These are phyloP conservation scores for Ophiodon elongatus DNA, from an alignment of 2,113 vertebrate species.

Conservation along the genomic window DNA sequence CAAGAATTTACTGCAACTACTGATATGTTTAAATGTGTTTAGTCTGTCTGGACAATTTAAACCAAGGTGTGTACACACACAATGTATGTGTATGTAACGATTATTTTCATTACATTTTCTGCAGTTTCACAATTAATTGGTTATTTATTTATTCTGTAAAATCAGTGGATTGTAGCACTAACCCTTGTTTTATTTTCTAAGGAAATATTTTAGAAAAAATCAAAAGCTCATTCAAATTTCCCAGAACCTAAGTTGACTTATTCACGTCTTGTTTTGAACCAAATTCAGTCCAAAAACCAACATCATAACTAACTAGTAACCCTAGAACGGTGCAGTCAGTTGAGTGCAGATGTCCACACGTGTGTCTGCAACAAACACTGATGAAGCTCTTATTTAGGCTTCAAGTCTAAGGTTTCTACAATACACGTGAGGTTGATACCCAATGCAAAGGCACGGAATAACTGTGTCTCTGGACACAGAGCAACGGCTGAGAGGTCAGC, in stretches of 20 bases:
- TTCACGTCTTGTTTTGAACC: not conserved
- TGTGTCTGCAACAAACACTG: not conserved
- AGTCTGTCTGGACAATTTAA: not conserved
- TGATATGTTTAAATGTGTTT: not conserved
- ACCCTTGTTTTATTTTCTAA: not conserved
- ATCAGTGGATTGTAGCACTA: not conserved
- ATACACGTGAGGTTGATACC: not conserved
- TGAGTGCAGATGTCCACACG: not conserved
- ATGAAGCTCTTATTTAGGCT: not conserved
- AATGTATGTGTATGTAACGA: not conserved
- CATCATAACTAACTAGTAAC: not conserved
- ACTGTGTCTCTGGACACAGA: not conserved
- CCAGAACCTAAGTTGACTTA: not conserved
- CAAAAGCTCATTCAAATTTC: not conserved
- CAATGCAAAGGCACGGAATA: not conserved
- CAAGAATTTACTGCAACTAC: not conserved
- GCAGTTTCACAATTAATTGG: not conserved
- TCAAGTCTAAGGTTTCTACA: not conserved
- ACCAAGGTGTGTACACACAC: conserved; percentile 5
- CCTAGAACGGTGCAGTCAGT: too few species aligned
- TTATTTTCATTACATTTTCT: conserved; percentile 10
- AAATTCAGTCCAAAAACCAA: not conserved
- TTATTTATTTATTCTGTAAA: not conserved
- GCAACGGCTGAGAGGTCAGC: not conserved
- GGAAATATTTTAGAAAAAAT: not conserved